Evolutionary conservation across 2,797 vertebrate species (phyloP).

Genomic region (Falco naumanni): DNA sequence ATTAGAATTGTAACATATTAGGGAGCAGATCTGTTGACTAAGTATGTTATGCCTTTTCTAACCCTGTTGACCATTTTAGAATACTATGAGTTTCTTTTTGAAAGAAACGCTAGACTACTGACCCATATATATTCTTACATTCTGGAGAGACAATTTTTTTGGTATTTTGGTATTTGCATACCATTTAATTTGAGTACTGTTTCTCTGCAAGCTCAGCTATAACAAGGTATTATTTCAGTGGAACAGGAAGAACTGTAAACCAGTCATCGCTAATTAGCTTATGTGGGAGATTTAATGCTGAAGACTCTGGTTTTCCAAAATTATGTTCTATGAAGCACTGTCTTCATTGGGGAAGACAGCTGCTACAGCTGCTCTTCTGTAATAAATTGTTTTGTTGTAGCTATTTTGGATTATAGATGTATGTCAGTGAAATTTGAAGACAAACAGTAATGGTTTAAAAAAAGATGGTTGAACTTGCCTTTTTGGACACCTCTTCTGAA

Average conservation of each 20-base stretch:
- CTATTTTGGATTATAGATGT: neutral
- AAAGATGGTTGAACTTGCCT: neutral
- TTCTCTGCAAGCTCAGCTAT: neutral
- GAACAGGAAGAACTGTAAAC: neutral
- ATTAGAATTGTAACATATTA: neutral
- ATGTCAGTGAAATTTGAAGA: neutral
- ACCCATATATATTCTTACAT: neutral
- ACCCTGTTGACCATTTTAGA: neutral
- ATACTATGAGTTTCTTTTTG: neutral
- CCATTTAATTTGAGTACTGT: neutral
- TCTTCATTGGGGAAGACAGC: neutral
- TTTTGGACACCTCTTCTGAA: neutral
- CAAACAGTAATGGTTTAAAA: neutral
- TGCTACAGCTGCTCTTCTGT: neutral
- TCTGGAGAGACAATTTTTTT: neutral
- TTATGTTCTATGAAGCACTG: neutral
- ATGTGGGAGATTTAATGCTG: neutral
- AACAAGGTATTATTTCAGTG: neutral
- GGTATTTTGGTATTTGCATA: neutral
- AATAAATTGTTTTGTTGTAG: neutral
- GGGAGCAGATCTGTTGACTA: neutral
- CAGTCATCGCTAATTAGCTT: neutral
- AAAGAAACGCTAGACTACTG: neutral
- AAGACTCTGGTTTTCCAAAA: neutral
- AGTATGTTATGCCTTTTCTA: fast-evolving